phyloP scores from a whole-genome alignment of 2,888 invertebrate species.

The Masnerella sp. region DNA sequence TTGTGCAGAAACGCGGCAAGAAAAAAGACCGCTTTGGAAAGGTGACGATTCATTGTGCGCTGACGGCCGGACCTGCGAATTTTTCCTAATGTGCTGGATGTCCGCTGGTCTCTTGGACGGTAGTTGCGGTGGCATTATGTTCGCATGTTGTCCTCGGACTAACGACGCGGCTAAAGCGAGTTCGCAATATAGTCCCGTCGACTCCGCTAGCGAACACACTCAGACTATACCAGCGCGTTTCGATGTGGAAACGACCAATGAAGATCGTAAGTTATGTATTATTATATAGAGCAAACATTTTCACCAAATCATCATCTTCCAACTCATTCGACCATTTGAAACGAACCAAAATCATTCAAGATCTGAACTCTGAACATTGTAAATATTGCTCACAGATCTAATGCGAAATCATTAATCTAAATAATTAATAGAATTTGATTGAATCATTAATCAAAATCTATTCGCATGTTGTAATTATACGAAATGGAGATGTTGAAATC shows the following conservation, averaged over 20 bases:
- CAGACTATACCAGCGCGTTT: conserved; percentile 77
- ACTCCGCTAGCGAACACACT: conserved; percentile 73
- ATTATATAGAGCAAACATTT: conserved; percentile 50
- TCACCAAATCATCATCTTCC: conserved; percentile 6
- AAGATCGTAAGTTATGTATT: conserved; percentile 79
- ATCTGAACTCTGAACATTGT: too few relatives aligned
- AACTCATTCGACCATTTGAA: conserved; percentile 1
- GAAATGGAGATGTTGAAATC: too few relatives aligned
- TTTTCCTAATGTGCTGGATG: conserved; percentile 95
- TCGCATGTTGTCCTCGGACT: conserved; percentile 90
- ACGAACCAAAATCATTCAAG: too few relatives aligned
- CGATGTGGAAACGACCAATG: conserved; percentile 79
- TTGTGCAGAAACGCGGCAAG: conserved; percentile 75
- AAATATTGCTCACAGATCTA: background rate
- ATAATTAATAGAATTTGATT: background rate
- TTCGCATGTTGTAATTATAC: conserved; percentile 44
- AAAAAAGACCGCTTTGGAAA: conserved; percentile 75
- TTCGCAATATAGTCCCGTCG: conserved; percentile 74
- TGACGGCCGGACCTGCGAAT: conserved; percentile 90
- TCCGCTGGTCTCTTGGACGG: conserved; percentile 91
- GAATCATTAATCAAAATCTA: background rate
- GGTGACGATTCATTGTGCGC: conserved; percentile 81
- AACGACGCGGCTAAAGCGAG: conserved; percentile 74
- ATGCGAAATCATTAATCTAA: too few relatives aligned
- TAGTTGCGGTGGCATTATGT: conserved; percentile 88